These are phyloP conservation scores for Entomyzon cyanotis DNA, from an alignment of 2,113 vertebrate species.

Conservation along the genomic window DNA sequence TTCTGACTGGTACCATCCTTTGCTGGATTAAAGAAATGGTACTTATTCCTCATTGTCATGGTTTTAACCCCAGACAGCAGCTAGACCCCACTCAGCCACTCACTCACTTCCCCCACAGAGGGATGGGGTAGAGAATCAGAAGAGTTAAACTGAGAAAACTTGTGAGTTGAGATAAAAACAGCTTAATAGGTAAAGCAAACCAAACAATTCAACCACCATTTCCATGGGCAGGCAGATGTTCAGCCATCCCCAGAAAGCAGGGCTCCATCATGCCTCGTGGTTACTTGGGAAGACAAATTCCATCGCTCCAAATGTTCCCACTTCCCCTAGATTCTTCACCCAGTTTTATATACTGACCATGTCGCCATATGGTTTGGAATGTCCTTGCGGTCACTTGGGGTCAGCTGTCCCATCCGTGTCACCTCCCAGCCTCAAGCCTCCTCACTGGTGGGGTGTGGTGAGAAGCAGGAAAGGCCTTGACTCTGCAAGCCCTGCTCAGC, in stretches of 20 bases:
- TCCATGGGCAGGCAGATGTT: background rate
- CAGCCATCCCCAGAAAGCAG: background rate
- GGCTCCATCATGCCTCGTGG: background rate
- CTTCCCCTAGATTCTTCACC: background rate
- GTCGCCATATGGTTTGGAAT: too few relatives aligned
- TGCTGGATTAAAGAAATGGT: background rate
- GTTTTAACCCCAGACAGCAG: background rate
- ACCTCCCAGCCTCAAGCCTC: background rate
- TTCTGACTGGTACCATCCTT: background rate
- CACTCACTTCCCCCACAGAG: rapidly evolving
- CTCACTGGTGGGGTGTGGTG: background rate
- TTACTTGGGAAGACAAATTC: background rate
- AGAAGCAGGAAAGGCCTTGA: background rate
- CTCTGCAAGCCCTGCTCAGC: background rate
- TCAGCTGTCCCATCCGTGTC: background rate
- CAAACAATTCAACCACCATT: background rate
- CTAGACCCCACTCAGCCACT: background rate
- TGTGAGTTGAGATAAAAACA: background rate
- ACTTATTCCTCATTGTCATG: background rate
- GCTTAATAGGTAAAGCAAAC: background rate
- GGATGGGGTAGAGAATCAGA: background rate
- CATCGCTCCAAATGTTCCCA: background rate
- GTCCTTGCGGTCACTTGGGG: background rate
- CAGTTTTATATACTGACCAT: background rate
- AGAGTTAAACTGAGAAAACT: background rate